phyloP scores from a whole-genome alignment of 2,113 vertebrate species.

The Chrysochloris asiatica region DNA sequence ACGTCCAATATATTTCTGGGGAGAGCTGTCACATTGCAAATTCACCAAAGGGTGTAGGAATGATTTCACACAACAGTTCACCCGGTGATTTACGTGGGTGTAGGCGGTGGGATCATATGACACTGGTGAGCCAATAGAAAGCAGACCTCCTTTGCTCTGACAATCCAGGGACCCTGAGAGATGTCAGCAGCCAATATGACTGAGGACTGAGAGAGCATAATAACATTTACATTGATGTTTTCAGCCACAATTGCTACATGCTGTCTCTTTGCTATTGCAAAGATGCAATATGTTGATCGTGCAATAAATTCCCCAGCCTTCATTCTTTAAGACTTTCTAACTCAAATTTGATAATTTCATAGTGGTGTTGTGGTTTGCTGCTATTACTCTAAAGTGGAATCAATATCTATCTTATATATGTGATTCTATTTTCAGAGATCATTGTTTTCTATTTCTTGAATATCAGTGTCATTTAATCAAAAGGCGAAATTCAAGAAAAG shows the following conservation, averaged over 20 bases:
- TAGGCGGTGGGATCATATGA: constrained; percentile 63
- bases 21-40: constrained; percentile 58
- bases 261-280: constrained; percentile 63
- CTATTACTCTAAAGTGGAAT: constrained; percentile 66
- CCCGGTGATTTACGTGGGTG: constrained; percentile 64
- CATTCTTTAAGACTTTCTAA: constrained; percentile 71
- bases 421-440: constrained; percentile 56
- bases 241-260: constrained; percentile 58
- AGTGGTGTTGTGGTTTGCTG: constrained; percentile 47
- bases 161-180: constrained; percentile 29
- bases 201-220: constrained; percentile 72
- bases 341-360: constrained; percentile 72
- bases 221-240: constrained; percentile 79
- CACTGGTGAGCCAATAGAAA: constrained; percentile 51
- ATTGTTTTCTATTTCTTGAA: constrained; percentile 59
- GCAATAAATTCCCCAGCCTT: constrained; percentile 71
- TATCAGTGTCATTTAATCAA: constrained; percentile 64
- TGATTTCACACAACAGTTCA: constrained; percentile 78
- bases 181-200: constrained; percentile 73
- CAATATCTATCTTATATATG: constrained; percentile 52
- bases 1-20: constrained; percentile 31
- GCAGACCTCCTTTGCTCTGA: constrained; percentile 50
- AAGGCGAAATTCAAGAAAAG: constrained; percentile 67
- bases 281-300: constrained; percentile 71
- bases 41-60: constrained; percentile 69